A percentile compares a stretch with the other conserved stretches of the same genome.
Conservation (phyloP, 2,797 vertebrate species). For the Sardinella longiceps region DNA sequence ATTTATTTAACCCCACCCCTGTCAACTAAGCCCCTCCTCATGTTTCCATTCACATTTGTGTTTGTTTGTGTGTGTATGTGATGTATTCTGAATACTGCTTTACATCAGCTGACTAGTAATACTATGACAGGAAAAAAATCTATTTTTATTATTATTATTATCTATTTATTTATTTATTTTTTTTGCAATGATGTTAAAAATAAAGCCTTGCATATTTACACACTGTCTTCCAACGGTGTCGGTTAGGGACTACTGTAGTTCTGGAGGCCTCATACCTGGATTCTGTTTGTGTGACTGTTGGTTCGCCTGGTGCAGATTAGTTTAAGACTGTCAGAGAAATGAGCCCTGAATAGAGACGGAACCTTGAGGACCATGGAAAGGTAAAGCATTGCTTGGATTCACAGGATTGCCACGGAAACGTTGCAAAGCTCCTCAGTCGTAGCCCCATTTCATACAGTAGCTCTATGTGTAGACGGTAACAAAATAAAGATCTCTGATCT, state of each 20-base stretch:
- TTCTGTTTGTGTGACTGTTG: neutral
- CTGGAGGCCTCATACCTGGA: neutral
- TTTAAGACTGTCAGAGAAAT: neutral
- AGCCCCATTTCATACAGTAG: neutral
- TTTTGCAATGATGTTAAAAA: slow-evolving; percentile 67
- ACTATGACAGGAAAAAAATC: slow-evolving; percentile 63
- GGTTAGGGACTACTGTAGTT: neutral
- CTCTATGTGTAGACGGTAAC: neutral
- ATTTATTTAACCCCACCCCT: neutral
- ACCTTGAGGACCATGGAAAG: slow-evolving; percentile 23
- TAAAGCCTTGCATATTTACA: slow-evolving; percentile 67
- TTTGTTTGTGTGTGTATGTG: neutral
- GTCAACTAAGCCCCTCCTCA: neutral
- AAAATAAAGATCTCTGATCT: neutral
- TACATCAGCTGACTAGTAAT: slow-evolving; percentile 63
- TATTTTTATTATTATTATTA: too few species aligned
- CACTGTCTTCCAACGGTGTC: slow-evolving; percentile 52
- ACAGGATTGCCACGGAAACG: slow-evolving; percentile 32
- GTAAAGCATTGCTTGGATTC: slow-evolving; percentile 56
- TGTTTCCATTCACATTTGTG: slow-evolving; percentile 8
- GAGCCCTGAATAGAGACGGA: neutral
- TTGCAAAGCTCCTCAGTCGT: neutral
- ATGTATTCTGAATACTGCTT: slow-evolving; percentile 22
- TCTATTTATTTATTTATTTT: slow-evolving; percentile 44
- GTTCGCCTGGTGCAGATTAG: neutral